Evolutionary conservation across 2,797 vertebrate genomes (phyloP), one percentile per base, ranked within the genome.

Genomic region (Linurgus olivaceus): DNA sequence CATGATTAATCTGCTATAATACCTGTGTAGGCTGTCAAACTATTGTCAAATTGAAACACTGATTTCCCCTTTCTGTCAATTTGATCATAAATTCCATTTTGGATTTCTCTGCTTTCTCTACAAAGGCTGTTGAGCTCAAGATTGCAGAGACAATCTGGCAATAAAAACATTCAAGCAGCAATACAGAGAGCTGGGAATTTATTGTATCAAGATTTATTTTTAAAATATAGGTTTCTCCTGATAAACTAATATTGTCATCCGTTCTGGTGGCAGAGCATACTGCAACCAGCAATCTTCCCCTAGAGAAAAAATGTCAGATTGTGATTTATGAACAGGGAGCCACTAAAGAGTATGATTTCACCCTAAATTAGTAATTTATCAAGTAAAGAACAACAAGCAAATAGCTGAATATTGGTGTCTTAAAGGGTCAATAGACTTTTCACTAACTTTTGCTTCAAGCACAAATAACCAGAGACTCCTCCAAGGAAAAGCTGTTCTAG

Each of bases 331-430:
- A 96, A 96, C 81, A 96, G 84, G 54, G 96, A 97, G 88, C 79
- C 76, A 83, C 94, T 93, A 96, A 97, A 96, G 96, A 96, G 84
- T 88, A 96, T 94, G 96, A 96, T 96, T 97, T 97, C 93, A 95
- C 96, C 87, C 94, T 95, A 96, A 96, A 97, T 97, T 95, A 97
- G 95, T 96, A 92, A 96, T 96, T 95, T 96, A 96, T 97, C 94
- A 95, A 96, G 93, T 96, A 97, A 96, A 97, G 94, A 95, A 95
- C 93, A 95, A 91, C 93, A 96, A 96, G 89, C 94, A 96, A 95
- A 95, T 87, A 94, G 91, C 67, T 73, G 70, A 96, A 93, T 95
- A 96, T 96, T 91, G 82, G 81, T 96, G 93, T 95, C 95, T 97
- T 92, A 94, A 96, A 96, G 96, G 93, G 86, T 95, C 96, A 95